These are phyloP conservation scores for Poecile montanus DNA, from an alignment of 2,797 vertebrate species.

Conservation along the genomic window DNA sequence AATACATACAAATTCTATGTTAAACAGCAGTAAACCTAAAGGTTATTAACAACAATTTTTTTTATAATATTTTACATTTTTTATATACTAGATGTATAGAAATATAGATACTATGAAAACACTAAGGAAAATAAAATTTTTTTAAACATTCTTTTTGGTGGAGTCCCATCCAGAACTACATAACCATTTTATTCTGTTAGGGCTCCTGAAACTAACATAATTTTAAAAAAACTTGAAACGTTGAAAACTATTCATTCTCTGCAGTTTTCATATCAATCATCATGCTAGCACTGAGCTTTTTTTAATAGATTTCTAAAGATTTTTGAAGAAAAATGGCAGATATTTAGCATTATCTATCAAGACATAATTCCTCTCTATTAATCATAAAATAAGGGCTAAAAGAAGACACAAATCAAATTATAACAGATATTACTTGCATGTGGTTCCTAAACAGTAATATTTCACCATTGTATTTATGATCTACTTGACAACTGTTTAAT, in stretches of 20 bases:
- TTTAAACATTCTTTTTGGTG: background rate
- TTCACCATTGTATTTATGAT: constrained; percentile 53
- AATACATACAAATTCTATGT: background rate
- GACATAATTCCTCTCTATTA: constrained; percentile 72
- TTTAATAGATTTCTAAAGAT: constrained; percentile 73
- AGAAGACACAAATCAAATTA: constrained; percentile 65
- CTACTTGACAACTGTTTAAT: constrained; percentile 45
- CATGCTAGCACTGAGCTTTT: constrained; percentile 48
- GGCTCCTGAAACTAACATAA: background rate
- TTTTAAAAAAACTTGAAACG: constrained; percentile 55
- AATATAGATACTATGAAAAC: background rate
- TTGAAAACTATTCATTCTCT: constrained; percentile 49
- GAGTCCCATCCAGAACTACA: background rate
- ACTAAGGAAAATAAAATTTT: background rate
- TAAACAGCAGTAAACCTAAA: background rate
- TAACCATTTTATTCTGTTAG: background rate
- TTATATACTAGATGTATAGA: background rate
- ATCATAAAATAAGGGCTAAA: constrained; percentile 68
- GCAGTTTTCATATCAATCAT: constrained; percentile 63
- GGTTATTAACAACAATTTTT: background rate
- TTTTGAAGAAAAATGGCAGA: constrained; percentile 71
- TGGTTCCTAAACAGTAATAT: constrained; percentile 57
- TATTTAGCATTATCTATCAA: constrained; percentile 72
- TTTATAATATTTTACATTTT: background rate
- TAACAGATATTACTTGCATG: constrained; percentile 64